Conservation (phyloP, 1,140 invertebrate genomes). For the Drosophila prosaltans region DNA sequence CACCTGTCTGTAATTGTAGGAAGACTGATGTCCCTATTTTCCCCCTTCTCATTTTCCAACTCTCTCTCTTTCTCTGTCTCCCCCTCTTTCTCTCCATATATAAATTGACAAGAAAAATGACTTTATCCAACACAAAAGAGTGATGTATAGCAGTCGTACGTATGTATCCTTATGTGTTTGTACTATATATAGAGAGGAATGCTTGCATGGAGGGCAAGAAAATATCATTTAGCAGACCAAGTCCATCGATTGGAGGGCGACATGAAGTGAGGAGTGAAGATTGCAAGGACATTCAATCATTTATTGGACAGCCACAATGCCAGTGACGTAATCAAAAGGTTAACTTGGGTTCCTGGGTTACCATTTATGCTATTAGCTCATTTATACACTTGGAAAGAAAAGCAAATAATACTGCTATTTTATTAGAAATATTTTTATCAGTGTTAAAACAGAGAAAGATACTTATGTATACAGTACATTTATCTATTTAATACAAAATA, state of each 20-base stretch:
- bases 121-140: slow-evolving; percentile 51
- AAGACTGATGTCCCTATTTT: neutral
- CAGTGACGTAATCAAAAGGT: slow-evolving; percentile 18
- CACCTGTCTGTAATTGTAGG: slow-evolving; percentile 8
- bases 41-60: neutral
- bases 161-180: neutral
- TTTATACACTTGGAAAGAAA: neutral
- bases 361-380: neutral
- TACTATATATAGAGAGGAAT: neutral
- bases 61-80: neutral
- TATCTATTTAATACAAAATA: no score
- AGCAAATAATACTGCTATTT: no score
- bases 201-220: slow-evolving; percentile 26
- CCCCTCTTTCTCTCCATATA: neutral
- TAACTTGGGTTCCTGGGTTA: slow-evolving; percentile 7
- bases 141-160: slow-evolving; percentile 41
- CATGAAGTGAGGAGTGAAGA: neutral
- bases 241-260: neutral
- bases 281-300: slow-evolving; percentile 52
- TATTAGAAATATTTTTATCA: no score
- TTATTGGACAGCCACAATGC: slow-evolving; percentile 47
- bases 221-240: slow-evolving; percentile 61
- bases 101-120: slow-evolving; percentile 65
- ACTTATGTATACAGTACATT: no score
- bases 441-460: no score